These are phyloP conservation scores for Agonopterix subpropinquella DNA, from an alignment of 2,888 invertebrate genomes.

Conservation along the genomic window DNA sequence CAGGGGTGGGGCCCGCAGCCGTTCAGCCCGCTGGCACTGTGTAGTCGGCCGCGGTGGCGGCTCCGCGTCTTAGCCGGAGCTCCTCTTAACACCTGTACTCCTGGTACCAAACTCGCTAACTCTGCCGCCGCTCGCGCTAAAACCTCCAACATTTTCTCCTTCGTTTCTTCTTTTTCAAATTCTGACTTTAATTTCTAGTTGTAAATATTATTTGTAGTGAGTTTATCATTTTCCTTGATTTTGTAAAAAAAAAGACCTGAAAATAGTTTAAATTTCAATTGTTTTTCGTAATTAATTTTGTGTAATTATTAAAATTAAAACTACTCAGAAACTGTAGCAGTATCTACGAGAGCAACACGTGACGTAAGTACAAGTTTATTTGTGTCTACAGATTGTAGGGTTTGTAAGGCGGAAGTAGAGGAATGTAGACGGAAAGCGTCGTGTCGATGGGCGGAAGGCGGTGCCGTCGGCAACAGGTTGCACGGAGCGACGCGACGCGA, in stretches of 20 bases:
- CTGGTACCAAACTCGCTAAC: slow-evolving; percentile 38
- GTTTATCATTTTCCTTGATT: slow-evolving; percentile 39
- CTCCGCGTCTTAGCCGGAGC: slow-evolving; percentile 35
- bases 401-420: slow-evolving; percentile 8
- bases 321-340: slow-evolving; percentile 6
- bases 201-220: slow-evolving; percentile 44
- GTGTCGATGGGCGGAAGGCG: slow-evolving; percentile 69
- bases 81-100: slow-evolving; percentile 20
- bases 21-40: slow-evolving; percentile 66
- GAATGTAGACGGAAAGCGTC: slow-evolving; percentile 19
- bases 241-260: slow-evolving; percentile 20
- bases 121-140: slow-evolving; percentile 60
- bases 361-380: slow-evolving; percentile 24
- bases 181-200: slow-evolving; percentile 32
- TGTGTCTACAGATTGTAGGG: not conserved
- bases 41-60: slow-evolving; percentile 66
- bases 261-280: slow-evolving; percentile 28
- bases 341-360: not conserved
- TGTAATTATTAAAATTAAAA: slow-evolving; percentile 29
- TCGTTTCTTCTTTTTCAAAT: slow-evolving; percentile 43
- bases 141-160: slow-evolving; percentile 36
- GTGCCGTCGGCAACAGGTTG: slow-evolving; percentile 72
- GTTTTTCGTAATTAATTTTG: slow-evolving; percentile 53
- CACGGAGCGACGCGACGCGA: slow-evolving; percentile 30
- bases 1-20: slow-evolving; percentile 65